These are phyloP conservation scores for Mesitornis unicolor DNA, from an alignment of 2,113 vertebrate species.

Conservation along the genomic window DNA sequence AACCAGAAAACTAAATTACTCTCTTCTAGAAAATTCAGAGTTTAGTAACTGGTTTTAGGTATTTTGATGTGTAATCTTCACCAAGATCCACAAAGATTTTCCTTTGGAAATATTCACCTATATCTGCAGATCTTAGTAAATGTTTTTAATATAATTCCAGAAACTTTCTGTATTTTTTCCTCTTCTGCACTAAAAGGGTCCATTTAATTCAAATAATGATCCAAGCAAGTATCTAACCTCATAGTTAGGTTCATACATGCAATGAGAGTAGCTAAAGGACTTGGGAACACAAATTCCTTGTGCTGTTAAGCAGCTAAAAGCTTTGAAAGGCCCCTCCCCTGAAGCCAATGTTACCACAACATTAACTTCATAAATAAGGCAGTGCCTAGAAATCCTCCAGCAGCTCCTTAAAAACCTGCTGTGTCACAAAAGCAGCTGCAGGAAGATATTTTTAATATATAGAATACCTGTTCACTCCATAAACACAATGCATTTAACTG, in stretches of 20 bases:
- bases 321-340: background rate
- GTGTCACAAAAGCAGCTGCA: background rate
- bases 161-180: background rate
- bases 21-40: background rate
- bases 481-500: background rate
- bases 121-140: background rate
- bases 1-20: background rate
- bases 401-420: background rate
- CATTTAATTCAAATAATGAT: background rate
- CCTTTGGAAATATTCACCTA: rapidly evolving
- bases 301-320: background rate
- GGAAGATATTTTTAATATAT: background rate
- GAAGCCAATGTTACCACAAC: background rate
- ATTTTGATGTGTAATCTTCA: background rate
- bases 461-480: background rate
- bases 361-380: background rate
- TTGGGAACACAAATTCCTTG: background rate
- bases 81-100: background rate
- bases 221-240: background rate
- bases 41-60: background rate
- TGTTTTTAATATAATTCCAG: background rate
- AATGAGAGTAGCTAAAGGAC: background rate
- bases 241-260: background rate
- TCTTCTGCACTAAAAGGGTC: background rate
- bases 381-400: background rate